Evolutionary conservation across 2,113 vertebrate species (phyloP).

Genomic region (Ibidorhyncha struthersii): DNA sequence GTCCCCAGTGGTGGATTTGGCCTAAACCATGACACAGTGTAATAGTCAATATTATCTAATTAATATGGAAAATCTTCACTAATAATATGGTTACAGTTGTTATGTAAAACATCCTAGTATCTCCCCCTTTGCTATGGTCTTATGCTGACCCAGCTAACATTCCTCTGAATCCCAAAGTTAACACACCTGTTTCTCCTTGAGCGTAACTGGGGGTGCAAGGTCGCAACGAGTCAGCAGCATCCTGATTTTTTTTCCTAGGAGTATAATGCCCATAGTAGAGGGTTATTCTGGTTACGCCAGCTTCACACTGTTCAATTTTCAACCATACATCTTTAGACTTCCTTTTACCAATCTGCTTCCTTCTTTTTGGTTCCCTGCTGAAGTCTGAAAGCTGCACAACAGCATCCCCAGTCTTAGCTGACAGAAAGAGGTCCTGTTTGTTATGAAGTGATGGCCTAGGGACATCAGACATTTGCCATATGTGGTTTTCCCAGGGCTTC

Average conservation of each 20-base stretch:
- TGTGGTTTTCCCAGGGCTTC: not conserved
- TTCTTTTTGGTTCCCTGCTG: not conserved
- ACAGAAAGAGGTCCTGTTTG: not conserved
- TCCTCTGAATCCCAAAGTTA: not conserved
- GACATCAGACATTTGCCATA: not conserved
- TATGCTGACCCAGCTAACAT: not conserved
- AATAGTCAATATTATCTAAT: not conserved
- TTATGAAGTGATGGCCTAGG: not conserved
- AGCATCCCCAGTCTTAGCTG: not conserved
- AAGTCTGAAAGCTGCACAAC: not conserved
- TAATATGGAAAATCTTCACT: not conserved
- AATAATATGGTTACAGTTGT: not conserved
- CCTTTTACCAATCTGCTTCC: not conserved
- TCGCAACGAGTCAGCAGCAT: not conserved
- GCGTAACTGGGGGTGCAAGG: fast-evolving
- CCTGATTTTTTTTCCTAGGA: not conserved
- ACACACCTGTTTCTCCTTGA: not conserved
- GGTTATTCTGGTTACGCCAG: not conserved
- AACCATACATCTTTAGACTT: not conserved
- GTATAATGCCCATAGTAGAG: not conserved
- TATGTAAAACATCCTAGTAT: not conserved
- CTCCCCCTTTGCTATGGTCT: not conserved
- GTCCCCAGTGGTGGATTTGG: too few species aligned
- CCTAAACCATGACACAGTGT: too few species aligned
- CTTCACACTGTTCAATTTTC: not conserved